Evolutionary conservation across 2,888 invertebrate species (phyloP), one percentile per base, ranked within the genome.

Genomic region (Pilophorus perplexus): DNA sequence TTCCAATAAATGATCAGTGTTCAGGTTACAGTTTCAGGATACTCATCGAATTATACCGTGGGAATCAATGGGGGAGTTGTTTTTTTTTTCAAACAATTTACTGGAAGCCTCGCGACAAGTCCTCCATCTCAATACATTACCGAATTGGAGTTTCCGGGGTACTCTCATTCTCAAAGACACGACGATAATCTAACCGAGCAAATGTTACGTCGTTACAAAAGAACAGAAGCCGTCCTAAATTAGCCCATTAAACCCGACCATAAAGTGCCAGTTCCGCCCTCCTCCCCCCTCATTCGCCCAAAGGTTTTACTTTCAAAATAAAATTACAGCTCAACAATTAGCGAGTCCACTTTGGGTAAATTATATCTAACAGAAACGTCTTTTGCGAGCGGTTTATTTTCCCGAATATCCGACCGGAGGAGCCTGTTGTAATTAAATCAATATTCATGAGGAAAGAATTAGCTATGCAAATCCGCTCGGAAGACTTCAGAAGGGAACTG

Each of bases 371-470:
- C 55, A 37, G 55, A 37, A 28, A 33, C 23, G 27, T 10, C 40
- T 59, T 14, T 27, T n/a, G 23, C 46, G 33, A 28, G 44, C 14
- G 46, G 62, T 33, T 59, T 62, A 62, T 46, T 62, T n/a, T 22
- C 46, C 28, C n/a, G 33, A 62, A 33, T 33, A 62, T 23, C 46
- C 62, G 27, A 28, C n/a, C 37, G 18, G 22, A 27, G 55, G 55
- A 37, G 62, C 28, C 62, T 62, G 46, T 16, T 46, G 62, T 62
- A 62, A 62, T 62, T 62, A 62, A 62, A 64, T 64, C 64, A 64
- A 52, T 52, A 65, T 65, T 65, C 52, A 65, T 52, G 52, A 65
- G 54, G 40, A 48, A 65, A 52, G 54, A 50, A 64, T 64, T 64
- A 64, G 37, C 38, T 64, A 50, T 52, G 52, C 64, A 64, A 50